Evolutionary conservation across 2,888 invertebrate genomes (phyloP).

Genomic region (Parnassius glacialis): DNA sequence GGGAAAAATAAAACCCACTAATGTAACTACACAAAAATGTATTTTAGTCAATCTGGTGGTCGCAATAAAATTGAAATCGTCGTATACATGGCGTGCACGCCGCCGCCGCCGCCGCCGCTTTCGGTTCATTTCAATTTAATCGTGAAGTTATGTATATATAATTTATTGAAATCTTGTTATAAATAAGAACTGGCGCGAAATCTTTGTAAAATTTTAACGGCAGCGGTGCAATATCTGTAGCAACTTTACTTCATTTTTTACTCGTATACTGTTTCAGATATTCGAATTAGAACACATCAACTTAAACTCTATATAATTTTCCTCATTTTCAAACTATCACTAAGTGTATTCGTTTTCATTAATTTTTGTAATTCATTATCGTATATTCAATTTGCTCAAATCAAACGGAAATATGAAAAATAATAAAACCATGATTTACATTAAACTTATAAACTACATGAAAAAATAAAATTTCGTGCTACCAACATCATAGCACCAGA

Average conservation of each 20-base stretch:
- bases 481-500: slow-evolving; percentile 64
- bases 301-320: slow-evolving; percentile 60
- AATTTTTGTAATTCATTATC: slow-evolving; percentile 31
- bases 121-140: slow-evolving; percentile 5
- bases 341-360: slow-evolving; percentile 36
- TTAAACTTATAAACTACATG: slow-evolving; percentile 50
- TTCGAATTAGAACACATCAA: slow-evolving; percentile 78
- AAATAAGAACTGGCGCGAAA: slow-evolving; percentile 4
- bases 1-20: slow-evolving; percentile 44
- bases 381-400: slow-evolving; percentile 40
- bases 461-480: slow-evolving; percentile 62
- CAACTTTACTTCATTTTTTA: slow-evolving; percentile 57
- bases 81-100: slow-evolving; percentile 75
- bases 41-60: slow-evolving; percentile 77
- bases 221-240: slow-evolving; percentile 59
- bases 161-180: not conserved
- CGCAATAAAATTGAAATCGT: slow-evolving; percentile 77
- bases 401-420: slow-evolving; percentile 36
- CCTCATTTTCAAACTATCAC: slow-evolving; percentile 55
- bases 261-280: slow-evolving; percentile 81
- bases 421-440: slow-evolving; percentile 41
- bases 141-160: not conserved
- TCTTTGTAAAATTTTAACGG: slow-evolving; percentile 30
- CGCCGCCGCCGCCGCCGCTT: slow-evolving; percentile 63
- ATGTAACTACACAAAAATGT: slow-evolving; percentile 79